Percentiles rank a stretch among this genome's conserved stretches.
These are phyloP conservation scores for Geococcyx californianus DNA, from an alignment of 2,113 vertebrate species.

Conservation along the genomic window DNA sequence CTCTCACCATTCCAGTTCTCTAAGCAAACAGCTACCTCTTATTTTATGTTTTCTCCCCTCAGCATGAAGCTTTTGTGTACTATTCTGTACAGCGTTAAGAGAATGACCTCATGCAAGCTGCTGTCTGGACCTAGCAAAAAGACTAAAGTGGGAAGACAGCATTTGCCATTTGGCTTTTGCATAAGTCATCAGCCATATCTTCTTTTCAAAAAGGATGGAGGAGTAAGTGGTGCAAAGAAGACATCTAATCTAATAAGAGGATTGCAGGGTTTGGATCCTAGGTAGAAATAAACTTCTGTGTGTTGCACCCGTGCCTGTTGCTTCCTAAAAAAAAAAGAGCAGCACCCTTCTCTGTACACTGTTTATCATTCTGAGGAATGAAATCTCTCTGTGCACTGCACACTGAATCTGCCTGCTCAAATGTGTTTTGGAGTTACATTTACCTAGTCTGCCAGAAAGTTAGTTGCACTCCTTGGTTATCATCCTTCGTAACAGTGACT, in stretches of 20 bases:
- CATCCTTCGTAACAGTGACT: background rate
- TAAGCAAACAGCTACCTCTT: background rate
- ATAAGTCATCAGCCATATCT: background rate
- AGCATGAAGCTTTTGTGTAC: background rate
- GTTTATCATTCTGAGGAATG: background rate
- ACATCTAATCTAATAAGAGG: background rate
- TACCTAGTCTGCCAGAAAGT: background rate
- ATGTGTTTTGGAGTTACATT: background rate
- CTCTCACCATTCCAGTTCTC: background rate
- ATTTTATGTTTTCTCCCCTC: background rate
- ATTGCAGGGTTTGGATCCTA: background rate
- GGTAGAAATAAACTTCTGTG: background rate
- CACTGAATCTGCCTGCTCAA: background rate
- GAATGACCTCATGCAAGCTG: background rate
- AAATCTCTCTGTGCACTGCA: rapidly evolving
- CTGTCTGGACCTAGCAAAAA: background rate
- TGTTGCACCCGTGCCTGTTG: background rate
- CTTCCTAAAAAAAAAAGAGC: too few species aligned
- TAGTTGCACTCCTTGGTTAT: background rate
- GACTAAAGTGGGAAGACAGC: background rate
- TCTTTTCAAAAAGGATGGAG: background rate
- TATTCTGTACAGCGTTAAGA: background rate
- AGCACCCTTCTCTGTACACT: background rate
- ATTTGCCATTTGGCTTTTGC: background rate
- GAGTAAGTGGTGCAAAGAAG: background rate